Evolutionary conservation across 2,797 vertebrate species (phyloP).

Genomic region (Xenopus petersii): DNA sequence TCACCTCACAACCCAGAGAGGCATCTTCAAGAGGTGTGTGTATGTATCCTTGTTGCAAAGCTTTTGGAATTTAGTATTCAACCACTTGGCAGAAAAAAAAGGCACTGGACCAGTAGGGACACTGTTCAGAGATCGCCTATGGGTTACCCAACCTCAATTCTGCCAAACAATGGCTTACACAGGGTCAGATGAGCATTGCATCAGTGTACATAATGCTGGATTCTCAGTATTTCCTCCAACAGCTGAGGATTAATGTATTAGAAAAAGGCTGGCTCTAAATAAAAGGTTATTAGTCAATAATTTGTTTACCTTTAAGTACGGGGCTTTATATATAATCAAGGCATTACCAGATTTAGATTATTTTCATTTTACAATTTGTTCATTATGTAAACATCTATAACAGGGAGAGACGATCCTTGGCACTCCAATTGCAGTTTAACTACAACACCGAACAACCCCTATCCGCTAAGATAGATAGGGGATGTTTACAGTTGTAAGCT

Average conservation of each 20-base stretch:
- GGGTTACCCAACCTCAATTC: conserved; percentile 24
- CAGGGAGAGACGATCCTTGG: neutral
- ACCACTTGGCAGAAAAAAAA: conserved; percentile 21
- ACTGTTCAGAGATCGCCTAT: conserved; percentile 2
- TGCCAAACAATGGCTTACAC: conserved; percentile 20
- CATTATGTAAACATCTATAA: neutral
- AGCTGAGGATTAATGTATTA: neutral
- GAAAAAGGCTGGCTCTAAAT: conserved; percentile 19
- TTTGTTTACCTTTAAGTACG: too few relatives aligned
- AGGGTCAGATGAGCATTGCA: conserved; percentile 8
- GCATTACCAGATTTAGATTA: too few relatives aligned
- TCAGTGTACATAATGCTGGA: conserved; percentile 9
- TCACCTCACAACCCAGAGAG: conserved; percentile 31
- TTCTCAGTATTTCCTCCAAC: conserved; percentile 11
- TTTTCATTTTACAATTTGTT: too few relatives aligned
- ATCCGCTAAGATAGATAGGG: neutral
- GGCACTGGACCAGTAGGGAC: conserved; percentile 36
- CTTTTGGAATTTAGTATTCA: conserved; percentile 4
- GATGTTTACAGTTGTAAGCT: neutral
- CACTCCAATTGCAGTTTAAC: neutral
- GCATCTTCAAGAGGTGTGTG: conserved; percentile 29
- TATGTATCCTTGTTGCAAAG: conserved; percentile 29
- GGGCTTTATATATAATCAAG: too few relatives aligned
- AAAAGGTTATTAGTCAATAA: neutral
- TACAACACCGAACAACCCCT: neutral